Evolutionary conservation across 2,888 invertebrate genomes (phyloP), one percentile per base, ranked within the genome.

Genomic region (Agrochola circellaris): DNA sequence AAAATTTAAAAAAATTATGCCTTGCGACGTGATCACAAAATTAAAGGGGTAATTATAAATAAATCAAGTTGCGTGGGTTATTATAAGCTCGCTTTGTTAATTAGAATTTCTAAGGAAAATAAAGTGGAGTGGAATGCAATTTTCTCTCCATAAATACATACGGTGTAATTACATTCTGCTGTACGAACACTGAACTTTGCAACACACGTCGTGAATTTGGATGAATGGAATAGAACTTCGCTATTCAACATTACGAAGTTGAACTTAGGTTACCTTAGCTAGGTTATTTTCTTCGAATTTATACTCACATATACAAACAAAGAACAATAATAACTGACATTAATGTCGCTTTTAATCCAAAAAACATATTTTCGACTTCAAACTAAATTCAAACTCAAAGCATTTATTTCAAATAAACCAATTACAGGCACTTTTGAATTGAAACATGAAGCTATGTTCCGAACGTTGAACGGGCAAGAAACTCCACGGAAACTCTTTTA

Each of bases 91-190:
- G 61, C n/a, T 56, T 48, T 26, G 42, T 56, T 76, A 61, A 70
- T 81, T 60, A 81, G 67, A 81, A 58, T 67, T 61, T 61, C 17
- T 58, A 62, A 70, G 15, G 30, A 79, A 74, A 81, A 76, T 56
- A 71, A 30, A 6, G 48, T 66, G 7, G 38, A 34, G 38, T 60
- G 11, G 9, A 30, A 26, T 81, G 81, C 77, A 81, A 62, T 42
- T 56, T 67, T 23, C 56, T 26, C 7, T 64, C 48, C 64, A 75
- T 61, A 73, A 73, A 75, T 66, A 71, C 34, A 65, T 58, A 67
- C 42, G 23, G 26, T 62, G 38, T 73, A 75, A 56, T 75, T 30
- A 48, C 34, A 38, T n/a, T 70, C 5, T 58, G 3, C n/a, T 65
- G 2, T 58, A 42, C 26, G 34, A 54, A 34, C 26, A 20, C 11